Conservation (phyloP, 2,888 invertebrate genomes). For the Euclidia mi region DNA sequence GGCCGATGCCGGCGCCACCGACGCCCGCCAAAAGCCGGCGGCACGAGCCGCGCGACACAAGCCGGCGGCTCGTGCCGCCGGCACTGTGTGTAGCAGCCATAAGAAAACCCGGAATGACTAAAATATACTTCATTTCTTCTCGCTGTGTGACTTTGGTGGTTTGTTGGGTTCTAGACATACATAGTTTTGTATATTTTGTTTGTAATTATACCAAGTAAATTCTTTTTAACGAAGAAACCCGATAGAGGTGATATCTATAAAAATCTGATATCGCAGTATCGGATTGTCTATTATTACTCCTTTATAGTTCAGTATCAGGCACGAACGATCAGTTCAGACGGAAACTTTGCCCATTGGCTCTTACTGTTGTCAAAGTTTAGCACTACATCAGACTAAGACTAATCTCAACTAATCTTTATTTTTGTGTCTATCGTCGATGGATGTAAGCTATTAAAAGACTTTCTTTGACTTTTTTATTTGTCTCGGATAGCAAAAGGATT, state of each 20-base stretch:
- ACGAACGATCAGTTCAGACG: constrained; percentile 71
- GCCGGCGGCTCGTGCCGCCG: too few relatives aligned
- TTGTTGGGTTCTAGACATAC: constrained; percentile 48
- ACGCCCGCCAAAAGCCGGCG: too few relatives aligned
- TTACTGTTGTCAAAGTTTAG: constrained; percentile 73
- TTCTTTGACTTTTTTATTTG: too few relatives aligned
- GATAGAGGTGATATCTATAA: constrained; percentile 16
- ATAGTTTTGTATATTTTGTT: too few relatives aligned
- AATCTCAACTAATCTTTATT: constrained; percentile 54
- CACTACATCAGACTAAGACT: constrained; percentile 71
- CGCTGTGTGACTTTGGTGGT: constrained; percentile 62
- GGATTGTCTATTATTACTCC: constrained; percentile 49
- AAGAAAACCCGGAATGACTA: constrained; percentile 68
- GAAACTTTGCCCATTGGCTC: constrained; percentile 77
- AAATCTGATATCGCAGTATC: neutral
- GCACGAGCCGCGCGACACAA: too few relatives aligned
- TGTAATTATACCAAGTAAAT: too few relatives aligned
- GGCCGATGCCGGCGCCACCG: too few relatives aligned
- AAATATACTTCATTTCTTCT: constrained; percentile 56
- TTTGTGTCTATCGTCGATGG: constrained; percentile 38
- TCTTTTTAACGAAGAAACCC: too few relatives aligned
- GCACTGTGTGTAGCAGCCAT: too few relatives aligned
- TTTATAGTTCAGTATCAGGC: constrained; percentile 64
- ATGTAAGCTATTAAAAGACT: constrained; percentile 5
- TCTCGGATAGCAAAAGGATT: too few relatives aligned